Percentiles rank a stretch among this genome's conserved stretches.
phyloP scores from a whole-genome alignment of 2,797 vertebrate genomes.

The Lophius americanus region DNA sequence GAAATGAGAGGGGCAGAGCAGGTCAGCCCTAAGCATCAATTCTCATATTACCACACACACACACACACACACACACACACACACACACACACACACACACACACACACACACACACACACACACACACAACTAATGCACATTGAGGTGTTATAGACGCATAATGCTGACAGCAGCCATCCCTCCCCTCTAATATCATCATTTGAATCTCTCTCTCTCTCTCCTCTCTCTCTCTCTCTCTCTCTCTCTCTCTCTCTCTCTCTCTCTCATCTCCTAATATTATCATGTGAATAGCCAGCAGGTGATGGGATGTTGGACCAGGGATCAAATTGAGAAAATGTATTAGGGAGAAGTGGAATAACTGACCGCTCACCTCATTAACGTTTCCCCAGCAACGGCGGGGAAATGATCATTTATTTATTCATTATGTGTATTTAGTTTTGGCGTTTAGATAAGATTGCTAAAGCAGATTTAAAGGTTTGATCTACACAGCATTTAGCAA shows the following conservation, averaged over 20 bases:
- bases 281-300: conserved; percentile 75
- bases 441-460: conserved; percentile 35
- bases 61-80: conserved; percentile 45
- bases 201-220: conserved; percentile 64
- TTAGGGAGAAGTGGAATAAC: conserved; percentile 75
- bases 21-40: conserved; percentile 85
- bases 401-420: conserved; percentile 57
- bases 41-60: conserved; percentile 83
- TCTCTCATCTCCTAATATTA: conserved; percentile 71
- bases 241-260: conserved; percentile 34
- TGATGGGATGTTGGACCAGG: conserved; percentile 73
- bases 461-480: conserved; percentile 31
- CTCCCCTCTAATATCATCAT: conserved; percentile 78
- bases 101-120: conserved; percentile 50
- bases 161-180: conserved; percentile 74
- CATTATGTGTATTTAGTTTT: conserved; percentile 37
- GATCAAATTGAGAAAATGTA: conserved; percentile 77
- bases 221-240: conserved; percentile 32
- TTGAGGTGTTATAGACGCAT: conserved; percentile 79
- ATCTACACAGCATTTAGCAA: conserved; percentile 15
- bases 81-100: conserved; percentile 53
- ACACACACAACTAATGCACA: conserved; percentile 84
- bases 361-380: conserved; percentile 68
- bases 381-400: conserved; percentile 41
- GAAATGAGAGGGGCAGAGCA: conserved; percentile 81